A percentile compares a stretch with the other conserved stretches of the same genome.
Conservation (phyloP, 2,797 vertebrate species). For the Phataginus tricuspis region DNA sequence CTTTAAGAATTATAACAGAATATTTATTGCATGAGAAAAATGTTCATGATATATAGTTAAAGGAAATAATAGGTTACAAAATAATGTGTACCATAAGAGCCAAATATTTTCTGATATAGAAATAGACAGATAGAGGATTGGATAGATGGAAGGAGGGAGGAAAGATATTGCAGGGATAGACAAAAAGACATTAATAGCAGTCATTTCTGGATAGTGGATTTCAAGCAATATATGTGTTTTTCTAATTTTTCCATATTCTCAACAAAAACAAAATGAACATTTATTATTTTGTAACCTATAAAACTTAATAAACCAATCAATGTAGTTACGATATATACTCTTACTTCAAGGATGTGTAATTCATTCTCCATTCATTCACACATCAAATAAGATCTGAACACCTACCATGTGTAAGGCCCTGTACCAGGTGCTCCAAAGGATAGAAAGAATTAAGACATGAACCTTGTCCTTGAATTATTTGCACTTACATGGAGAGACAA, state of each 20-base stretch:
- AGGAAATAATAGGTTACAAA: neutral
- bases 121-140: neutral
- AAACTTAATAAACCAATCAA: constrained; percentile 1
- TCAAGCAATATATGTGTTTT: neutral
- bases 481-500: neutral
- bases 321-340: neutral
- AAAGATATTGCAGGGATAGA: neutral
- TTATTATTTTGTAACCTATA: neutral
- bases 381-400: neutral
- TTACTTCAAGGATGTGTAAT: neutral
- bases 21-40: neutral
- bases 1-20: neutral
- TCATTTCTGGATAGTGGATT: neutral
- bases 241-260: neutral
- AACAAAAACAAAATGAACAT: neutral
- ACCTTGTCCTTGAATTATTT: neutral
- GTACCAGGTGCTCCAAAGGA: neutral
- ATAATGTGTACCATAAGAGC: neutral
- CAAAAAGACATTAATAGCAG: neutral
- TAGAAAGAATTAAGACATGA: neutral
- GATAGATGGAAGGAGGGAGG: neutral
- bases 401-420: neutral
- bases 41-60: neutral
- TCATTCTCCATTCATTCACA: neutral
- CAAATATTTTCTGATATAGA: neutral